Evolutionary conservation across 1,140 invertebrate genomes (phyloP), one percentile per base, ranked within the genome.

Genomic region (Aphelinus certus): DNA sequence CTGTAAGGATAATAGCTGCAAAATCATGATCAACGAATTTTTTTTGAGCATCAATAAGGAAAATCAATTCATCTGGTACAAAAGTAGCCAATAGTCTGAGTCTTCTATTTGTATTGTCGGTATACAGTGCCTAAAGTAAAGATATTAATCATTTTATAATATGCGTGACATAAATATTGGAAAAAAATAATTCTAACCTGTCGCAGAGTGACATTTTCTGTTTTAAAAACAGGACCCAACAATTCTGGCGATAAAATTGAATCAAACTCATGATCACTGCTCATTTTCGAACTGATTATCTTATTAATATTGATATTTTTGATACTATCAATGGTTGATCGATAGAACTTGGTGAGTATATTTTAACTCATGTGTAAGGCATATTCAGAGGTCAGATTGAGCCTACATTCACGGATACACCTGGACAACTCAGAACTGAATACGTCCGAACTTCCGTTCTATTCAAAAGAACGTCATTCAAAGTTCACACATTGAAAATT

Each of bases 11-110:
- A n/a, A 83, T 46, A 7, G 80, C 70, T 6, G 60, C 78, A 6
- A 69, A 73, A 48, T 64, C 0, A 49, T 45, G 56, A 0, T 60
- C 10, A 42, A 46, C 10, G 1, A 49, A 61, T n/a, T 77, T 81
- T 0, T 58, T 68, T 3, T 75, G 61, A 1, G 76, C 51, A 5
- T 83, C 75, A 5, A 62, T 56, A 1, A 67, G 76, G 7, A 78
- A 76, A 60, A 84, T 76, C 6, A 83, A 4, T 64, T 83, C 76
- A 6, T 84, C 79, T 0, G 83, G 78, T 4, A 84, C 73, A 51
- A 84, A 83, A n/a, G 78, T 81, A 0, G 81, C 77, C 71, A 83
- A 61, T 4, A 68, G 3, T 63, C 63, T 76, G 0, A 70, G 77
- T 55, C 58, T 68, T 7, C 66, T 76, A 7, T 79, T 58, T 43